phyloP scores from a whole-genome alignment of 2,888 invertebrate genomes.

The Drosophila conformis region DNA sequence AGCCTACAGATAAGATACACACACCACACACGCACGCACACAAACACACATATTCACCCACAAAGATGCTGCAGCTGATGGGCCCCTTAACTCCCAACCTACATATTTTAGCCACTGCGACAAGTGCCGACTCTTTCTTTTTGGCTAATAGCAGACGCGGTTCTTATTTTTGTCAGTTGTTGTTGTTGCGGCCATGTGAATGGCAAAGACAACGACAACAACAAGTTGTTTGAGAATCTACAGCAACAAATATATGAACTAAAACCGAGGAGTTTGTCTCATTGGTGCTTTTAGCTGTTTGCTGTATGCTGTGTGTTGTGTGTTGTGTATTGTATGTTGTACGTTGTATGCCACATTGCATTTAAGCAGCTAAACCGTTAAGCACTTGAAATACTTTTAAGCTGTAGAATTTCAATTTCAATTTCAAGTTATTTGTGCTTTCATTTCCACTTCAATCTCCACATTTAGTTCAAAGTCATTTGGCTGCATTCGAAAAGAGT shows the following conservation, averaged over 20 bases:
- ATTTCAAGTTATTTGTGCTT: not conserved
- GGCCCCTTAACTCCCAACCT: slow-evolving; percentile 21
- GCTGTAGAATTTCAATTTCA: slow-evolving; percentile 4
- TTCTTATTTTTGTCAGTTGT: slow-evolving; percentile 8
- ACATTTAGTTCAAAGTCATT: slow-evolving; percentile 20
- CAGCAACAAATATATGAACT: slow-evolving; percentile 41
- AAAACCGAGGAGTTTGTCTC: slow-evolving; percentile 4
- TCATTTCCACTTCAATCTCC: not conserved
- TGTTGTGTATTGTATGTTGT: not conserved
- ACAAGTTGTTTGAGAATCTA: slow-evolving; percentile 30
- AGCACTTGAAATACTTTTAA: slow-evolving; percentile 10
- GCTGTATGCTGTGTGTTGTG: not conserved
- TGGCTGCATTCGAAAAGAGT: slow-evolving; percentile 6
- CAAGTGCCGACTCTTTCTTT: slow-evolving; percentile 57
- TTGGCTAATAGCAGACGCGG: slow-evolving; percentile 34
- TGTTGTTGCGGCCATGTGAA: slow-evolving; percentile 11
- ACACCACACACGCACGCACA: not conserved
- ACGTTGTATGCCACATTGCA: slow-evolving; percentile 2
- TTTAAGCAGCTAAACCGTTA: slow-evolving; percentile 11
- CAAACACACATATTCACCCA: not conserved
- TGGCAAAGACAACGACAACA: slow-evolving; percentile 36
- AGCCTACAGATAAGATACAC: slow-evolving; percentile 13
- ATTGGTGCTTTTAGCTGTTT: not conserved
- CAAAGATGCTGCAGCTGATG: slow-evolving; percentile 23
- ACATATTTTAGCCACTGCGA: slow-evolving; percentile 38